Evolutionary conservation across 2,797 vertebrate genomes (phyloP), one percentile per base, ranked within the genome.

Genomic region (Perodicticus potto): DNA sequence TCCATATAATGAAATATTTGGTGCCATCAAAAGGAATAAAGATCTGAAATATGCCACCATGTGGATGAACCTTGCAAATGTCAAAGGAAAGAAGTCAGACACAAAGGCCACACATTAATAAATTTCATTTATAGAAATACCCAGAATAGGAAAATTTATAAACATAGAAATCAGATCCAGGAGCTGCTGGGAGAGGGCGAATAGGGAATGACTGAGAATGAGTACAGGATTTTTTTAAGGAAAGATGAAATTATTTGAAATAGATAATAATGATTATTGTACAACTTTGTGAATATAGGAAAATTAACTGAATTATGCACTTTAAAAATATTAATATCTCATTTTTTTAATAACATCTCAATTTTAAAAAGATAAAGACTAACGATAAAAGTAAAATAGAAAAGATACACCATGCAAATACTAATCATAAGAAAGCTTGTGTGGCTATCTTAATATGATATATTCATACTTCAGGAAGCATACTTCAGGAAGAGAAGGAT

Each of bases 111-210:
- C 19, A 72, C 63, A 61, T 34, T 76, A 2, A 32, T 29, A 61
- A 43, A 89, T n/a, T 78, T 59, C 61, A 86, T 61, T 86, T 63
- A 40, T 17, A 92, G 61, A 93, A 89, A 90, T 82, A 43, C 69
- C 20, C 14, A 91, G 65, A 76, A 57, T 14, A 88, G 53, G 40
- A 32, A 91, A 94, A 65, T 40, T 34, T 22, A 81, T 61, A 85
- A 32, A 55, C 14, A 49, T 63, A 72, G 61, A 70, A 92, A 90
- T 69, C 19, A 43, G 29, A 72, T 8, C 22, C 53, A 77, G 61
- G 43, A 7, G 2, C 16, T 85, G 22, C 0, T 32, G 16, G 14
- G 17, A 94, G 12, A 37, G 29, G 40, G 37, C 72, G 7, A 87
- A 82, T 20, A 73, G 1, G 2, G 32, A 83, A 92, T 45, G 25